Evolutionary conservation across 1,140 invertebrate species (phyloP).

Genomic region (Tachypleus tridentatus): DNA sequence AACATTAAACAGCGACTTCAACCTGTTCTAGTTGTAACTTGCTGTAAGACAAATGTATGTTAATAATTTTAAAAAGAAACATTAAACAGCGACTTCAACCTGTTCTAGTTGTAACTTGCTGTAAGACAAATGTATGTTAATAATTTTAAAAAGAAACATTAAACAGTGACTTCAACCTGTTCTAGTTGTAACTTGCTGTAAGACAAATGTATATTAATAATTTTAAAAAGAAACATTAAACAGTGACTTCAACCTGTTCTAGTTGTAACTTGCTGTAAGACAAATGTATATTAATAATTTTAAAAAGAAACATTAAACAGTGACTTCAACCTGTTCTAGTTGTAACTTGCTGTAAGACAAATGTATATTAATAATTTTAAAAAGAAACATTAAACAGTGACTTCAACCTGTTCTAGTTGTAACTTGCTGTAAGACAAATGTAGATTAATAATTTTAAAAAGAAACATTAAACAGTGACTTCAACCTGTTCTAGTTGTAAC

Average conservation of each 20-base stretch:
- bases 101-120: slow-evolving; percentile 33
- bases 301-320: slow-evolving; percentile 8
- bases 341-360: slow-evolving; percentile 27
- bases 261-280: slow-evolving; percentile 29
- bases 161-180: slow-evolving; percentile 31
- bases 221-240: not conserved
- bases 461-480: slow-evolving; percentile 25
- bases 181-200: slow-evolving; percentile 31
- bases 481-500: slow-evolving; percentile 35
- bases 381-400: slow-evolving; percentile 18
- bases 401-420: slow-evolving; percentile 34
- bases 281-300: not conserved
- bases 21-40: slow-evolving; percentile 34
- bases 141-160: not conserved
- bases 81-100: slow-evolving; percentile 29
- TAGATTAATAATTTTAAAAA: not conserved
- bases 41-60: not conserved
- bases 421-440: slow-evolving; percentile 19
- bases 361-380: not conserved
- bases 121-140: not conserved
- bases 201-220: not conserved
- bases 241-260: slow-evolving; percentile 33
- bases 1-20: slow-evolving; percentile 27
- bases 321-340: slow-evolving; percentile 32
- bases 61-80: not conserved